phyloP scores from a whole-genome alignment of 2,888 invertebrate genomes.

The Tetanocera ferruginea region DNA sequence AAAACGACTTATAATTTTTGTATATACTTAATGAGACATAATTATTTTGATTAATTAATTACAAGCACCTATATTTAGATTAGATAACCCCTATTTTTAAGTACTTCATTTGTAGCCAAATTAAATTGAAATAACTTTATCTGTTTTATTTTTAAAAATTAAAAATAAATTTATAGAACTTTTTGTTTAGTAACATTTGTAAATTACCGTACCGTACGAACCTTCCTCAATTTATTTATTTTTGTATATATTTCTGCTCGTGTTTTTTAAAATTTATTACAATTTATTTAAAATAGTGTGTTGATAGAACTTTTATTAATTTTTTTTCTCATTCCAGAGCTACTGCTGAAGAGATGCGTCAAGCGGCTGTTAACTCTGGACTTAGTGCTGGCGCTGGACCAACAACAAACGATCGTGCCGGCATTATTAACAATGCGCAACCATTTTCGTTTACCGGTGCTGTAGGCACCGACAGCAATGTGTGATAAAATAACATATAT shows the following conservation, averaged over 20 bases:
- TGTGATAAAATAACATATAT: constrained; percentile 70
- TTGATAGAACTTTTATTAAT: too few relatives aligned
- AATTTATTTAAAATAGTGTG: constrained; percentile 11
- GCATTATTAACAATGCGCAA: constrained; percentile 85
- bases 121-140: too few relatives aligned
- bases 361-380: constrained; percentile 72
- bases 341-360: constrained; percentile 84
- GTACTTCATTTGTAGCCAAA: too few relatives aligned
- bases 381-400: constrained; percentile 60
- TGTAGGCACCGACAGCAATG: constrained; percentile 77
- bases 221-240: background rate
- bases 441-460: constrained; percentile 82
- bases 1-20: too few relatives aligned
- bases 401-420: constrained; percentile 78
- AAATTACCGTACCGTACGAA: too few relatives aligned
- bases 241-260: background rate
- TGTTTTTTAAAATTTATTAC: background rate
- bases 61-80: too few relatives aligned
- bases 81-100: too few relatives aligned
- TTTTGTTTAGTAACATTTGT: too few relatives aligned
- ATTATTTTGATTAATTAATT: too few relatives aligned
- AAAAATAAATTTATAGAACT: too few relatives aligned
- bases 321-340: constrained; percentile 73
- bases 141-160: too few relatives aligned
- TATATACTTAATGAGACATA: too few relatives aligned